phyloP scores from a whole-genome alignment of 1,140 invertebrate genomes.

The Pantala flavescens region DNA sequence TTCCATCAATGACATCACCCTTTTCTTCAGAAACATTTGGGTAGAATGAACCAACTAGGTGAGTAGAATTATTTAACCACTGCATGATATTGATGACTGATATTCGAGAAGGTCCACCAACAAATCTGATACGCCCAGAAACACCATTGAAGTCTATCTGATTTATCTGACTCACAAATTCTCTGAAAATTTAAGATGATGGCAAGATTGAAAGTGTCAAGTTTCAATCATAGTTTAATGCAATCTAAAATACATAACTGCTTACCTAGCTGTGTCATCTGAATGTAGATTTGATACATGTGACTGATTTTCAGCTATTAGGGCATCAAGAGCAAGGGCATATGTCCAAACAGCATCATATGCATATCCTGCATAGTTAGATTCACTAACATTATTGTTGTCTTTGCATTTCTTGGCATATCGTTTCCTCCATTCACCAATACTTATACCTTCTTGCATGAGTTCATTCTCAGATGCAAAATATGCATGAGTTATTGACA shows the following conservation, averaged over 20 bases:
- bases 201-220: constrained; percentile 8
- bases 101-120: constrained; percentile 52
- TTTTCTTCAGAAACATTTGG: constrained; percentile 40
- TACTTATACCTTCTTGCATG: constrained; percentile 55
- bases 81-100: constrained; percentile 61
- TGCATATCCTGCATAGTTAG: constrained; percentile 57
- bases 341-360: constrained; percentile 82
- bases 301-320: constrained; percentile 47
- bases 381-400: constrained; percentile 12
- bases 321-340: constrained; percentile 55
- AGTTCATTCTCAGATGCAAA: constrained; percentile 46
- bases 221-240: background rate
- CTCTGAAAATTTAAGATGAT: constrained; percentile 29
- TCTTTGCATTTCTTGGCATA: constrained; percentile 33
- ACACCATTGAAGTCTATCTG: constrained; percentile 62
- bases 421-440: constrained; percentile 43
- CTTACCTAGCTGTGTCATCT: constrained; percentile 45
- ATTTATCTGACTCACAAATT: constrained; percentile 37
- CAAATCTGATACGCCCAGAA: constrained; percentile 62
- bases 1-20: constrained; percentile 35
- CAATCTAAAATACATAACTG: constrained; percentile 10
- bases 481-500: constrained; percentile 57
- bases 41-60: constrained; percentile 51
- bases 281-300: constrained; percentile 48
- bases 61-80: constrained; percentile 44